A percentile compares a stretch with the other conserved stretches of the same genome.
phyloP scores from a whole-genome alignment of 2,797 vertebrate species.

The Schizopygopsis pylzovi region DNA sequence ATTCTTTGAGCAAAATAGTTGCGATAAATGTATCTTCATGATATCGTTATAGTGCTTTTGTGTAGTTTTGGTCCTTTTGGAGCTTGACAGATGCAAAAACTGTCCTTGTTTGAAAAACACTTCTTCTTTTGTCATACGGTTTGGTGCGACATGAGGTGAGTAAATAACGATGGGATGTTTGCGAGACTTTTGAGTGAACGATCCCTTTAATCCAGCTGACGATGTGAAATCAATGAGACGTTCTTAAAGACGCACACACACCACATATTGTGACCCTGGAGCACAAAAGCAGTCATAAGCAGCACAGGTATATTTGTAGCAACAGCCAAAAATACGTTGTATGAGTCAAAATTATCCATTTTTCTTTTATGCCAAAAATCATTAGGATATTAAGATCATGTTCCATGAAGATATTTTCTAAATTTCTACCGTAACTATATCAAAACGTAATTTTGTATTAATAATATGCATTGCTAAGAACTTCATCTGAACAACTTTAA shows the following conservation, averaged over 20 bases:
- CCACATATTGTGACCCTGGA: background rate
- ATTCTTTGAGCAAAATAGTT: too few species aligned
- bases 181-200: background rate
- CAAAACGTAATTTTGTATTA: too few species aligned
- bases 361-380: too few species aligned
- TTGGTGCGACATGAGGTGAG: background rate
- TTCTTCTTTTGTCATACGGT: background rate
- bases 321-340: too few species aligned
- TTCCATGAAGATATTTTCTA: too few species aligned
- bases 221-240: conserved; percentile 20
- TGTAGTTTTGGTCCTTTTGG: background rate
- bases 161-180: background rate
- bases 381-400: too few species aligned
- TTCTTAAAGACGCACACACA: conserved; percentile 2
- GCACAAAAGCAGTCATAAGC: background rate
- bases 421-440: too few species aligned
- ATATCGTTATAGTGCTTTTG: background rate
- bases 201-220: conserved; percentile 8
- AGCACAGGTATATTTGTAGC: too few species aligned
- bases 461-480: background rate
- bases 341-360: too few species aligned
- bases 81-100: background rate
- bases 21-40: background rate
- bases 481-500: too few species aligned
- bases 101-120: background rate